Evolutionary conservation across 2,888 invertebrate species (phyloP), one percentile per base, ranked within the genome.

Genomic region (Cheilosia scutellata): DNA sequence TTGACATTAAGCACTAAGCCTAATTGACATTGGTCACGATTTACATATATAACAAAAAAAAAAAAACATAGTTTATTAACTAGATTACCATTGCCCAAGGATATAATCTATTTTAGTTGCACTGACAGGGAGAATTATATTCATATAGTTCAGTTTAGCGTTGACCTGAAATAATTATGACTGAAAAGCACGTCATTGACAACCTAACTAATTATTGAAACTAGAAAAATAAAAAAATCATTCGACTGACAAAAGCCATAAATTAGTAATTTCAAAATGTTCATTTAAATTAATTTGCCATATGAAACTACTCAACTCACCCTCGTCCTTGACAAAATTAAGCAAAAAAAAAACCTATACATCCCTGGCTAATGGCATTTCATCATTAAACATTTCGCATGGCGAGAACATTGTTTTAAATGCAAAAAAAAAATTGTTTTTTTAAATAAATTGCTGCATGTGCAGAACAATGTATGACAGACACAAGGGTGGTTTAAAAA

Each of bases 21-120:
- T 83, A 78, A 83, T 83, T 78, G 83, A 55, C 62, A 49, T 62
- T 74, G 55, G 78, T 83, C 83, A 78, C 83, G 83, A 42, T 77
- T 37, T 37, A 11, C 4, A 2, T 37, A 11, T 9, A 29, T 4
- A n/a, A 68, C 55, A 68, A 55, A 16, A 44, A 27, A 63, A 37
- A 44, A 2, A 0, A 47, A 57, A 37, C 37, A 11, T 1, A 37
- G 37, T 11, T 37, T 37, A 37, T 37, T 37, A 37, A 37, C 37
- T 37, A 37, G 37, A 37, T 63, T 33, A 16, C 63, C 20, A 55
- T 47, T 68, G n/a, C 20, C 49, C 20, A 49, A 49, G 37, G 37
- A n/a, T 40, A 33, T 47, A 74, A 63, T 33, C 40, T 55, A 44
- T 51, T 75, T 75, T 40, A 5, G 37, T 37, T 37, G 37, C 37